Percentiles rank a stretch among this genome's conserved stretches.
phyloP scores from a whole-genome alignment of 2,113 vertebrate genomes.

The Hyperopisus bebe region DNA sequence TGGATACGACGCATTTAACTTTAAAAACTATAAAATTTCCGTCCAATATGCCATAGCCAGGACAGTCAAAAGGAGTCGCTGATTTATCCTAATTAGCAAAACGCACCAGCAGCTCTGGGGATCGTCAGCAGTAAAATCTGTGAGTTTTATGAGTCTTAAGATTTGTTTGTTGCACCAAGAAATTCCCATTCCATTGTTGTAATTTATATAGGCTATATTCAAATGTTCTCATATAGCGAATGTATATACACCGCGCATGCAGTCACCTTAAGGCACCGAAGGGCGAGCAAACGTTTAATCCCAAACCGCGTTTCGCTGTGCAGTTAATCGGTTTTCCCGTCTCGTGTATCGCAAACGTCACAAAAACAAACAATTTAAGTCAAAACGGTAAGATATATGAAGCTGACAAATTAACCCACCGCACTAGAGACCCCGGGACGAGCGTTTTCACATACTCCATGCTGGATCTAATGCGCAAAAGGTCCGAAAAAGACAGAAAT shows the following conservation, averaged over 20 bases:
- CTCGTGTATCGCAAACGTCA: background rate
- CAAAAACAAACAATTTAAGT: background rate
- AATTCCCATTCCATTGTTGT: background rate
- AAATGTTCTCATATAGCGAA: background rate
- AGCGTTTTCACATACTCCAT: constrained; percentile 33
- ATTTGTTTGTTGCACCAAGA: background rate
- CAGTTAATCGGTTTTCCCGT: background rate
- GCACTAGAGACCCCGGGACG: constrained; percentile 26
- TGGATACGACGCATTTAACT: background rate
- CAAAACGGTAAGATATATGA: background rate
- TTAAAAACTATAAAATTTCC: background rate
- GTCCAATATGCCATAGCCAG: background rate
- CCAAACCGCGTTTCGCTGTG: background rate
- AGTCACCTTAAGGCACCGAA: background rate
- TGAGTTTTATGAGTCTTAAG: background rate
- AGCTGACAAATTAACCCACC: constrained; percentile 17
- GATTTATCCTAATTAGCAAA: background rate
- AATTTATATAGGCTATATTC: background rate
- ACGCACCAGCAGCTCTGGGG: background rate
- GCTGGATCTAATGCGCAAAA: background rate
- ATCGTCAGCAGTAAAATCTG: background rate
- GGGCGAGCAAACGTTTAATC: background rate
- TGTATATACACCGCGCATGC: background rate
- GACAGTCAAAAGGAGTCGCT: background rate
- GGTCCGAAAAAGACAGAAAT: background rate